Conservation (phyloP, 2,113 vertebrate species). For the Odocoileus virginianus region DNA sequence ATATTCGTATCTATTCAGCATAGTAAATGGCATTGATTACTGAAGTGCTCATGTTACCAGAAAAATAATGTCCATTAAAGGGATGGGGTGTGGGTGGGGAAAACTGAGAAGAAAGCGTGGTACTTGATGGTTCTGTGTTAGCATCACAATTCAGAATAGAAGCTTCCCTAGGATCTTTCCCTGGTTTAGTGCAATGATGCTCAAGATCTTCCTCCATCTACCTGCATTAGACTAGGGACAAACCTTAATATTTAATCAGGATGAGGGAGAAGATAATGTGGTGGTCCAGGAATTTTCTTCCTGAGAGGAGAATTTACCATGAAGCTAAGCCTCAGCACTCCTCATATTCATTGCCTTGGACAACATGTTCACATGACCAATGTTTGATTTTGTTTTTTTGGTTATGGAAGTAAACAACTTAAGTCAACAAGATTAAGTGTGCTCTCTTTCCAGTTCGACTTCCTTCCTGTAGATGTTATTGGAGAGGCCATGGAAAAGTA, state of each 20-base stretch:
- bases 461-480: not conserved
- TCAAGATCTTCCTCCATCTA: not conserved
- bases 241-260: not conserved
- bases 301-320: not conserved
- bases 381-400: not conserved
- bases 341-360: not conserved
- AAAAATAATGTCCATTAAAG: not conserved
- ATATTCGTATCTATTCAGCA: slow-evolving; percentile 51
- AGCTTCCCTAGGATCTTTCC: not conserved
- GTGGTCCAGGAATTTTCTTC: not conserved
- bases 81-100: too few species aligned
- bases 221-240: not conserved
- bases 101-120: slow-evolving; percentile 25
- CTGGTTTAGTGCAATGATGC: not conserved
- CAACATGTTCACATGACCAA: not conserved
- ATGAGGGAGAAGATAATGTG: not conserved
- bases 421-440: not conserved
- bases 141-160: not conserved
- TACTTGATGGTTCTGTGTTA: not conserved
- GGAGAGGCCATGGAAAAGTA: not conserved
- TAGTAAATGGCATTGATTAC: slow-evolving; percentile 70
- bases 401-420: not conserved
- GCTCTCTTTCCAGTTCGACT: not conserved
- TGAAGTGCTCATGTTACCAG: slow-evolving; percentile 50
- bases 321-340: not conserved